Percentiles rank a stretch among this genome's conserved stretches.
These are phyloP conservation scores for Drosophila phalerata DNA, from an alignment of 2,888 invertebrate genomes.

Conservation along the genomic window DNA sequence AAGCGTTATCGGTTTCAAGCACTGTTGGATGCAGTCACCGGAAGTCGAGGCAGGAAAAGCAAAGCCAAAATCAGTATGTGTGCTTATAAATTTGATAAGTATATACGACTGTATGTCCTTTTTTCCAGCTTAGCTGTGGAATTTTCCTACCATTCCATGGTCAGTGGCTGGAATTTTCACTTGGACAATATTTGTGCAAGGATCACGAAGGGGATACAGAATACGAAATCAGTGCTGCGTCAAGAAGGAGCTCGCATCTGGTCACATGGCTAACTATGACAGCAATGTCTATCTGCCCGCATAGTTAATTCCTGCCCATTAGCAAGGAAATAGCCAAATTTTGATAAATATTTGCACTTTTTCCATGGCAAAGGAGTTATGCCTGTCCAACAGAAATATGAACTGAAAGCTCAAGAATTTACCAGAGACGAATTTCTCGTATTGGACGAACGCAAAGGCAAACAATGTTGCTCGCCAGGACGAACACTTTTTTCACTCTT, in stretches of 20 bases:
- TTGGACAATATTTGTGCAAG: conserved; percentile 3
- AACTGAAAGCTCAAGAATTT: conserved; percentile 43
- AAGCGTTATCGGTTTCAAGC: conserved; percentile 57
- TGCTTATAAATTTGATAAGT: conserved; percentile 3
- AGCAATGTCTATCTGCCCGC: conserved; percentile 17
- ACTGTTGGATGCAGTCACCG: conserved; percentile 26
- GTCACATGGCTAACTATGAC: conserved; percentile 9
- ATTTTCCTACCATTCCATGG: not conserved
- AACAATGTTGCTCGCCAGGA: conserved; percentile 25
- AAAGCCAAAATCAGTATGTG: conserved; percentile 16
- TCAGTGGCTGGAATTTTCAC: not conserved
- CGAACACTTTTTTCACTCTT: conserved; percentile 5
- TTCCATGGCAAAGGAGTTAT: conserved; percentile 37
- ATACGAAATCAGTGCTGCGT: conserved; percentile 1
- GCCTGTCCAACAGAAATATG: conserved; percentile 21
- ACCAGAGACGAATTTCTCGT: conserved; percentile 51
- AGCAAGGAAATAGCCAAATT: conserved; percentile 40
- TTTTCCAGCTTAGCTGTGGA: not conserved
- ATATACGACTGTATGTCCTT: not conserved
- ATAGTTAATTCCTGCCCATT: conserved; percentile 53
- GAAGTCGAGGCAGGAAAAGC: conserved; percentile 25
- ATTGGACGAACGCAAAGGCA: conserved; percentile 45
- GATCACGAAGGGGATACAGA: conserved; percentile 7
- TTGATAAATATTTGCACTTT: conserved; percentile 49
- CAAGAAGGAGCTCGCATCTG: not conserved